phyloP scores from a whole-genome alignment of 1,140 invertebrate genomes.

The Diploscapter pachys region DNA sequence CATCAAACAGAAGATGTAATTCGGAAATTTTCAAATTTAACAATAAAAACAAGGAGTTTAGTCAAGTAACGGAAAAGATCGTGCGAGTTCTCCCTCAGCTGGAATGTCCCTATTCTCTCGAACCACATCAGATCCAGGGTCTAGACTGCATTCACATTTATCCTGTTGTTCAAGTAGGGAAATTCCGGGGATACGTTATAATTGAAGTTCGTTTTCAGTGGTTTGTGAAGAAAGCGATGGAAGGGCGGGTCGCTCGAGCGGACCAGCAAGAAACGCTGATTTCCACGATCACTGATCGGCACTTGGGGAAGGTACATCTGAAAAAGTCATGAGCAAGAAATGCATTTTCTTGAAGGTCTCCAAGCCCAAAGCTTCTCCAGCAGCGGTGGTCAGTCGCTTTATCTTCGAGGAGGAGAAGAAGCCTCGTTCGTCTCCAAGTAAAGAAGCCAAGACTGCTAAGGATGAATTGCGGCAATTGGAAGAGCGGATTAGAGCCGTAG shows the following conservation, averaged over 20 bases:
- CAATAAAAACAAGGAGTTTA: conserved; percentile 60
- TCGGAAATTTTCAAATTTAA: background rate
- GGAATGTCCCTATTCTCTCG: conserved; percentile 86
- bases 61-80: conserved; percentile 89
- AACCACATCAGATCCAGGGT: conserved; percentile 96
- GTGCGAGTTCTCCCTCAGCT: conserved; percentile 82
- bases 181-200: conserved; percentile 1
- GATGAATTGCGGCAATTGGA: too few relatives aligned
- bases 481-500: too few relatives aligned
- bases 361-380: too few relatives aligned
- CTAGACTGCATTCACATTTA: conserved; percentile 91
- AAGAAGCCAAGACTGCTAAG: too few relatives aligned
- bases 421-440: too few relatives aligned
- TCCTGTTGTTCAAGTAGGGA: conserved; percentile 78
- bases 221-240: conserved; percentile 87
- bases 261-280: conserved; percentile 57
- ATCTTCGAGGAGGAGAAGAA: too few relatives aligned
- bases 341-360: too few relatives aligned
- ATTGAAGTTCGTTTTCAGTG: conserved; percentile 66
- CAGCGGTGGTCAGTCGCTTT: too few relatives aligned
- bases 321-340: too few relatives aligned
- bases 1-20: conserved; percentile 94
- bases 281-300: too few relatives aligned
- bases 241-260: conserved; percentile 72
- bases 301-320: too few relatives aligned